Conservation (phyloP, 2,888 invertebrate species). For the Tenthredo livida region DNA sequence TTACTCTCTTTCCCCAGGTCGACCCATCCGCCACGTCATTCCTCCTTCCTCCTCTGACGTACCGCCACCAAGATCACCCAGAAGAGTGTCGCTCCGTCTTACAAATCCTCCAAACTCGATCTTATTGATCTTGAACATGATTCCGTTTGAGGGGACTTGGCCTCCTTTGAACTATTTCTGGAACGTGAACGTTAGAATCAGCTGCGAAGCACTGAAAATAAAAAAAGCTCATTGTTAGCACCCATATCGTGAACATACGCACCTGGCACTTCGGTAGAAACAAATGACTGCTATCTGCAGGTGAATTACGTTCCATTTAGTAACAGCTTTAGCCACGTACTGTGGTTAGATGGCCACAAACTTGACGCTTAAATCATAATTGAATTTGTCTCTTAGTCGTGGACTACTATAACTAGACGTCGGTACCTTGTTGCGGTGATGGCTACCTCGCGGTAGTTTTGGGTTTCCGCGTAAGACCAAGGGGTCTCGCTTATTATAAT, state of each 20-base stretch:
- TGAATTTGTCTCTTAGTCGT: constrained; percentile 74
- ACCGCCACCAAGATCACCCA: constrained; percentile 24
- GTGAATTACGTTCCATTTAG: constrained; percentile 38
- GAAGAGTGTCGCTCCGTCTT: constrained; percentile 45
- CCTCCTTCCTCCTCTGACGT: constrained; percentile 21
- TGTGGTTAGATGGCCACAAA: constrained; percentile 61
- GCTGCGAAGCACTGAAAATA: neutral
- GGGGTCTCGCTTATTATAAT: constrained; percentile 77
- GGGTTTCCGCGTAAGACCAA: constrained; percentile 71
- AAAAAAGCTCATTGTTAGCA: neutral
- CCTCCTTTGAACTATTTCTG: neutral
- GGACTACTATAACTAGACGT: constrained; percentile 35
- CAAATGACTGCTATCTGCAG: constrained; percentile 31
- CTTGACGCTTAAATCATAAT: constrained; percentile 73
- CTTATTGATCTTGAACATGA: constrained; percentile 43
- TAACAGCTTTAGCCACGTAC: constrained; percentile 36
- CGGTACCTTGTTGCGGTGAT: constrained; percentile 71
- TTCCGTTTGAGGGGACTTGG: neutral
- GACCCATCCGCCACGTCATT: constrained; percentile 26
- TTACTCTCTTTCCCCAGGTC: constrained; percentile 4
- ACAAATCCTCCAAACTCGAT: constrained; percentile 37
- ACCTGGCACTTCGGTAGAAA: neutral
- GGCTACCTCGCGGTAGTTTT: constrained; percentile 69
- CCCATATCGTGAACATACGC: neutral
- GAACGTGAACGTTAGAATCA: neutral